Percentiles rank a stretch among this genome's conserved stretches.
Evolutionary conservation across 2,888 invertebrate species (phyloP).

Genomic region (Adelognathus sp.): DNA sequence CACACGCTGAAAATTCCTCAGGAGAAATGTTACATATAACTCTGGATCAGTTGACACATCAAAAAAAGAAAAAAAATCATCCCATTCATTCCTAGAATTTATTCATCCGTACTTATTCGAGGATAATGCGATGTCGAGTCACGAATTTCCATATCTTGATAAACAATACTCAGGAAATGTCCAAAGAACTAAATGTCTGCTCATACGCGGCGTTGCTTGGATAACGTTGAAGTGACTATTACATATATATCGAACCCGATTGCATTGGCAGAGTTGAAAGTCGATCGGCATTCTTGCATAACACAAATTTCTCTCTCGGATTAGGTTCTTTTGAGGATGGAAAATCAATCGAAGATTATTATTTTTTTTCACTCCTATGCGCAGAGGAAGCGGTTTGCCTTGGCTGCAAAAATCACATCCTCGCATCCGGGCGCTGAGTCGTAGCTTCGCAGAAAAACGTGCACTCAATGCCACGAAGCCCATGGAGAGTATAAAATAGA

Average conservation of each 20-base stretch:
- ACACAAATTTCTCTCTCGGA: background rate
- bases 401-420: background rate
- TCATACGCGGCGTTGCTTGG: background rate
- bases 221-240: background rate
- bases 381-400: background rate
- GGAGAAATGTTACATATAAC: background rate
- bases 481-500: too few species aligned
- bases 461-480: background rate
- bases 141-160: background rate
- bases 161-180: background rate
- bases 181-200: background rate
- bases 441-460: background rate
- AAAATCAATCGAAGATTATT: background rate
- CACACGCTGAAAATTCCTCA: background rate
- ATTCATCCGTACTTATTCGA: background rate
- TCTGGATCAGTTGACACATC: background rate
- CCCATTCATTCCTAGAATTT: background rate
- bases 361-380: background rate
- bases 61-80: background rate
- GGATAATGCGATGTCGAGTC: background rate
- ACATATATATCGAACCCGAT: constrained; percentile 7
- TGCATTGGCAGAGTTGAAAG: constrained; percentile 31
- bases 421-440: background rate
- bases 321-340: background rate
- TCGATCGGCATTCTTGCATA: constrained; percentile 38